A percentile compares a stretch with the other conserved stretches of the same genome.
Conservation (phyloP, 64 coral and sea anemone species). For the Platygyra sinensis region DNA sequence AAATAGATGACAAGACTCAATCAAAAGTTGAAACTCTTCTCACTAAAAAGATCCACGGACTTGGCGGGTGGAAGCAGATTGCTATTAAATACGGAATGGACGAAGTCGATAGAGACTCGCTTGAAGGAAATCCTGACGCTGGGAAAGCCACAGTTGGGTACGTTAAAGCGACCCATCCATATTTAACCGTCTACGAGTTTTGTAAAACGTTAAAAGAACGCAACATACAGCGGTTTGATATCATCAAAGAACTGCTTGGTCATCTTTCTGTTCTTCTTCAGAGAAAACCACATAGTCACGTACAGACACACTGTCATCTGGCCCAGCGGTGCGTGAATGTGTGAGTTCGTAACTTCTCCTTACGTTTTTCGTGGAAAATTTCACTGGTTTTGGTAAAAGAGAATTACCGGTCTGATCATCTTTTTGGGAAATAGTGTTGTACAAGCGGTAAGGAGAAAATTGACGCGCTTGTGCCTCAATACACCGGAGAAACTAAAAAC, state of each 20-base stretch:
- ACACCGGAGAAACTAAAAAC: too few relatives aligned
- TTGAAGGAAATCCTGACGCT: neutral
- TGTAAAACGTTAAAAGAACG: constrained; percentile 3
- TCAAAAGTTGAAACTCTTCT: neutral
- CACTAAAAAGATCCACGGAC: neutral
- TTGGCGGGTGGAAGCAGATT: neutral
- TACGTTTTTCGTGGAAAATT: too few relatives aligned
- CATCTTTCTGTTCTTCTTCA: neutral
- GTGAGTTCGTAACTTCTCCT: too few relatives aligned
- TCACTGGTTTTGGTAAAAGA: too few relatives aligned
- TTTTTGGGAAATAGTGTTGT: too few relatives aligned
- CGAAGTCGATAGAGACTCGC: neutral
- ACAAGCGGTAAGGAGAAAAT: too few relatives aligned
- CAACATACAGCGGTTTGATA: constrained; percentile 7
- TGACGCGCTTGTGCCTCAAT: too few relatives aligned
- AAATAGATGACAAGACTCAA: too few relatives aligned
- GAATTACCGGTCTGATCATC: too few relatives aligned
- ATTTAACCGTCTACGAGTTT: constrained; percentile 13
- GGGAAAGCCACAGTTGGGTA: neutral
- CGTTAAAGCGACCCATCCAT: neutral
- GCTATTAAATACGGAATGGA: neutral
- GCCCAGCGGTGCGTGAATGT: too few relatives aligned
- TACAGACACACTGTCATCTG: too few relatives aligned
- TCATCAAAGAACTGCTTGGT: neutral
- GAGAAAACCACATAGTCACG: neutral